phyloP scores from a whole-genome alignment of 2,888 invertebrate genomes.

The Trissonchulus latispiculum region DNA sequence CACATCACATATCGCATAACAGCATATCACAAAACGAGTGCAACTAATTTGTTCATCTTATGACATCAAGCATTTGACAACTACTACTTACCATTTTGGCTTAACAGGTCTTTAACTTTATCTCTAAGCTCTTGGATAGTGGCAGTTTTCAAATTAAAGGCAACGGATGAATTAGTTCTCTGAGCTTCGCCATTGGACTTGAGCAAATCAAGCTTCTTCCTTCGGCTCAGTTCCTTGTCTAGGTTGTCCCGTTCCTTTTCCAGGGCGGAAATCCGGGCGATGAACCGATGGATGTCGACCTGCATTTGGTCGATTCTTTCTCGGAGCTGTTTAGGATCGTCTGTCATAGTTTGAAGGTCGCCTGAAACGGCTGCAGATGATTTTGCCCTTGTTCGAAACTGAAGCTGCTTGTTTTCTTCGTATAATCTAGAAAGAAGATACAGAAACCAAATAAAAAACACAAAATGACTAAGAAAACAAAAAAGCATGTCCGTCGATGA shows the following conservation, averaged over 20 bases:
- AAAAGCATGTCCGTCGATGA: too few species aligned
- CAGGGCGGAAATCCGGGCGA: slow-evolving; percentile 21
- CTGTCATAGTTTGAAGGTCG: neutral
- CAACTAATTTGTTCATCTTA: too few species aligned
- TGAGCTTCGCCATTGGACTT: neutral
- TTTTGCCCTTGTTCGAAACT: neutral
- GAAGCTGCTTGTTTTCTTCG: slow-evolving; percentile 29
- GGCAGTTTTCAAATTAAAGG: slow-evolving; percentile 54
- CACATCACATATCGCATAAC: too few species aligned
- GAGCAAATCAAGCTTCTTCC: slow-evolving; percentile 33
- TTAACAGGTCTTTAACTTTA: slow-evolving; percentile 75
- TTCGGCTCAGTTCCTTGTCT: slow-evolving; percentile 24
- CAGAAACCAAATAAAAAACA: too few species aligned
- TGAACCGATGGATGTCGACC: slow-evolving; percentile 25
- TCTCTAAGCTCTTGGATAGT: slow-evolving; percentile 52
- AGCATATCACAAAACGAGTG: too few species aligned
- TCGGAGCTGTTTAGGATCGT: neutral
- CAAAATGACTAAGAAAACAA: too few species aligned
- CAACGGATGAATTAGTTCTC: slow-evolving; percentile 35
- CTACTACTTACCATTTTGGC: slow-evolving; percentile 63
- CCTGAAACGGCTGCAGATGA: neutral
- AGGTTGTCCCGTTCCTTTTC: slow-evolving; percentile 31
- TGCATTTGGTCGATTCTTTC: slow-evolving; percentile 29
- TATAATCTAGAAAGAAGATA: slow-evolving; percentile 20
- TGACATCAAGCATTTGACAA: too few species aligned